Percentiles rank a stretch among this genome's conserved stretches.
Evolutionary conservation across 2,113 vertebrate genomes (phyloP).

Genomic region (Bombycilla garrulus): DNA sequence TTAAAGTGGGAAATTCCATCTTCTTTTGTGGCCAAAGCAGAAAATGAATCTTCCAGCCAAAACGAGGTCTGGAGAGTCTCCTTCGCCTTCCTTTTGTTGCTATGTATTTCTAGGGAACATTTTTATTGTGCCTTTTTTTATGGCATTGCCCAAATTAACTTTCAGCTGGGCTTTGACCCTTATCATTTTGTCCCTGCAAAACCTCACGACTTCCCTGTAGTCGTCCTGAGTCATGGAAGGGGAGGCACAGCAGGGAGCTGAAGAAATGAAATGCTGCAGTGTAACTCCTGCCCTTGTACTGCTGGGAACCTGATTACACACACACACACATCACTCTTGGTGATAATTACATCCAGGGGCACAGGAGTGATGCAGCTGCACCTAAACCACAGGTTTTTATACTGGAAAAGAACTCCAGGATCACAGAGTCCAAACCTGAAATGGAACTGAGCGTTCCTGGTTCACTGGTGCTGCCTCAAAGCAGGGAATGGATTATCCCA

Average conservation of each 20-base stretch:
- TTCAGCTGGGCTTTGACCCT: not conserved
- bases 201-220: not conserved
- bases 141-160: not conserved
- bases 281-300: not conserved
- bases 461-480: not conserved
- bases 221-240: not conserved
- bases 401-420: not conserved
- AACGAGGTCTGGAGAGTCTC: not conserved
- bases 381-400: not conserved
- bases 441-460: not conserved
- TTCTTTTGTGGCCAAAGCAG: not conserved
- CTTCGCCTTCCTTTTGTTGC: not conserved
- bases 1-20: not conserved
- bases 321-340: not conserved
- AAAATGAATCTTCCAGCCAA: not conserved
- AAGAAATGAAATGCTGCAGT: not conserved
- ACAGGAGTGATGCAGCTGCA: not conserved
- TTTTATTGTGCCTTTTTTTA: not conserved
- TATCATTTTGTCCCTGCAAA: not conserved
- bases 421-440: not conserved
- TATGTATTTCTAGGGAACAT: not conserved
- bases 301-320: not conserved
- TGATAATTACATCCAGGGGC: not conserved
- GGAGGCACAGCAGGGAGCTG: not conserved
- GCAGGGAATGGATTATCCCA: not conserved